These are phyloP conservation scores for Hydrolagus colliei DNA, from an alignment of 2,797 vertebrate species.

Conservation along the genomic window DNA sequence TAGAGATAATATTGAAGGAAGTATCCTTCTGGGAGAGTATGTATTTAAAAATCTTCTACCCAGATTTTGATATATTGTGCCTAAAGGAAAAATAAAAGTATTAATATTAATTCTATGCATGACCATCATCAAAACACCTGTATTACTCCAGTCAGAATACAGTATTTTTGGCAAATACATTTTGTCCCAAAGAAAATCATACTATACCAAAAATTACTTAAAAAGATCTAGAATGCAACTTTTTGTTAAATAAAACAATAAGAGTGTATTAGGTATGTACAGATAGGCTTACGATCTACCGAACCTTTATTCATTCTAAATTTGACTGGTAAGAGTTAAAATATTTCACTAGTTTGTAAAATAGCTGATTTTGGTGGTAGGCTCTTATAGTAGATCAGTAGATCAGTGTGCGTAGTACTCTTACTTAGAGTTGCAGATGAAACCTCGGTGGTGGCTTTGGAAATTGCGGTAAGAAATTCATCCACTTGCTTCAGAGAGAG, in stretches of 20 bases:
- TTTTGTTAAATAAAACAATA: too few relatives aligned
- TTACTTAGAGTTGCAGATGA: slow-evolving; percentile 57
- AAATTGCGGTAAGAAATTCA: slow-evolving; percentile 74
- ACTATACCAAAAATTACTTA: too few relatives aligned
- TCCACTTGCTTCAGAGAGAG: slow-evolving; percentile 82
- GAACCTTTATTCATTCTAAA: too few relatives aligned
- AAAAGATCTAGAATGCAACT: too few relatives aligned
- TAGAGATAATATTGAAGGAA: slow-evolving; percentile 62
- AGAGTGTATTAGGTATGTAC: too few relatives aligned
- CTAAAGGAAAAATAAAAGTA: slow-evolving; percentile 29
- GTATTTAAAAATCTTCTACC: slow-evolving; percentile 72
- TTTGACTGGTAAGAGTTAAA: too few relatives aligned
- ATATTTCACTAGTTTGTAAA: too few relatives aligned
- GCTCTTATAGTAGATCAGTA: background rate
- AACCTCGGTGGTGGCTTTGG: background rate
- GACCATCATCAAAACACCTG: background rate
- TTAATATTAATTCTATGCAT: background rate
- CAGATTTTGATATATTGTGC: slow-evolving; percentile 41
- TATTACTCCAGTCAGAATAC: background rate
- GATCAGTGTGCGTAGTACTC: slow-evolving; percentile 28
- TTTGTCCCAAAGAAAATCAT: too few relatives aligned
- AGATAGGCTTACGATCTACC: too few relatives aligned
- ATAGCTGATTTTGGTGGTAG: too few relatives aligned
- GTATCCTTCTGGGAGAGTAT: slow-evolving; percentile 71
- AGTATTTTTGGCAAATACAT: background rate